A percentile compares a stretch with the other conserved stretches of the same genome.
Evolutionary conservation across 2,113 vertebrate species (phyloP).

Genomic region (Eretmochelys imbricata): DNA sequence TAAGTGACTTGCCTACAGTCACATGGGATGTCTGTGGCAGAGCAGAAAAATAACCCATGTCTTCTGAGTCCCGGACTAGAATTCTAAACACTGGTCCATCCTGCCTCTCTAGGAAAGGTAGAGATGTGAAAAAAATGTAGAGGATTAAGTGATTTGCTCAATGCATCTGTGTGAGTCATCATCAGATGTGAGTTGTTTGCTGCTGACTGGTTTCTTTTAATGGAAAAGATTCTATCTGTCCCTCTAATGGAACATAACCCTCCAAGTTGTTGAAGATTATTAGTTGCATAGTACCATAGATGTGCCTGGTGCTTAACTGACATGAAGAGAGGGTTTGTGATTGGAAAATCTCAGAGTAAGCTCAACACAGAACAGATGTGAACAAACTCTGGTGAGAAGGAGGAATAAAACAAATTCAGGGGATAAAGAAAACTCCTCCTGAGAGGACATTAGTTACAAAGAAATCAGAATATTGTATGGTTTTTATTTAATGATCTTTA

Average conservation of each 20-base stretch:
- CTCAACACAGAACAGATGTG: background rate
- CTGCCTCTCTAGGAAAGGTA: background rate
- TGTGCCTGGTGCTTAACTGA: background rate
- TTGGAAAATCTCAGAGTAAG: background rate
- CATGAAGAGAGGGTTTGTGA: background rate
- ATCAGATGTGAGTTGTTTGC: background rate
- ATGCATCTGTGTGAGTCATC: background rate
- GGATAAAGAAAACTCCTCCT: background rate
- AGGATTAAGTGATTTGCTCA: background rate
- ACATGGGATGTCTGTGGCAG: background rate
- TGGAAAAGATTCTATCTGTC: background rate
- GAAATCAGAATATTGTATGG: background rate
- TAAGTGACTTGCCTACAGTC: background rate
- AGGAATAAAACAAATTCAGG: background rate
- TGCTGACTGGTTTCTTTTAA: background rate
- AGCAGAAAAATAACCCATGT: background rate
- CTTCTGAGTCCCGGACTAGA: background rate
- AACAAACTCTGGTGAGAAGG: background rate
- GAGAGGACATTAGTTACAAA: background rate
- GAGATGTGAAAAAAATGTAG: background rate
- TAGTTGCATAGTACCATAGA: background rate
- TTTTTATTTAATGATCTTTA: background rate
- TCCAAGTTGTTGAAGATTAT: background rate
- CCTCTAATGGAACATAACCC: background rate
- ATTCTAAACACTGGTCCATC: background rate